Evolutionary conservation across 2,797 vertebrate species (phyloP), one percentile per base, ranked within the genome.

Genomic region (Sebastes wilsoni): DNA sequence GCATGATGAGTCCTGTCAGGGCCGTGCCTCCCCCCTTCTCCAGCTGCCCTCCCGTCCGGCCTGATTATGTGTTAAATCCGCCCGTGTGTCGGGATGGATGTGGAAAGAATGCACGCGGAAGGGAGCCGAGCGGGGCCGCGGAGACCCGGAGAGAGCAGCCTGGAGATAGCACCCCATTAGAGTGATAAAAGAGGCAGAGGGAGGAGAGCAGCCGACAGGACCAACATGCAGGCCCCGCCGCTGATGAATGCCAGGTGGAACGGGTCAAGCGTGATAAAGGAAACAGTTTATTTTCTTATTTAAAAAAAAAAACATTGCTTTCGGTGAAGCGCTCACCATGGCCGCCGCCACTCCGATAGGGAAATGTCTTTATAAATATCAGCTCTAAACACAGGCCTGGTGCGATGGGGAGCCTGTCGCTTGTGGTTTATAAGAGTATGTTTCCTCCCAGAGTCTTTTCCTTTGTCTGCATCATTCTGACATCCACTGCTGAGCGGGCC

Each of bases 221-320:
- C 94, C 91, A 84, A 90, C 94, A 93, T 84, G 92, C 91, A 87
- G 78, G 66, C 90, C 93, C 87, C 69, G 77, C 86, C 27, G 81
- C 94, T 96, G 95, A 95, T 95, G 96, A 95, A 96, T 92, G 91
- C 94, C 95, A 95, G 94, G 95, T 96, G 94, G 92, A 94, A 77
- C 62, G 78, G 94, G 94, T 95, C 93, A 94, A 94, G 80, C 82
- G 25, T 25, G 90, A 95, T 94, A 89, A 94, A 91, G 88, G 90
- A 93, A 92, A 91, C 87, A 52, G 84, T 92, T 96, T 95, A 95
- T 95, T 96, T 96, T 95, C 91, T 94, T 93, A 93, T 92, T 96
- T 94, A 0, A 46, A 80, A 87, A 62, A 61, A 62, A 32, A 22
- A 82, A 80, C 72, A 66, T 74, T 77, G 84, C 79, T 70, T 92